phyloP scores from a whole-genome alignment of 2,113 vertebrate species.

The Oceanodroma tethys region DNA sequence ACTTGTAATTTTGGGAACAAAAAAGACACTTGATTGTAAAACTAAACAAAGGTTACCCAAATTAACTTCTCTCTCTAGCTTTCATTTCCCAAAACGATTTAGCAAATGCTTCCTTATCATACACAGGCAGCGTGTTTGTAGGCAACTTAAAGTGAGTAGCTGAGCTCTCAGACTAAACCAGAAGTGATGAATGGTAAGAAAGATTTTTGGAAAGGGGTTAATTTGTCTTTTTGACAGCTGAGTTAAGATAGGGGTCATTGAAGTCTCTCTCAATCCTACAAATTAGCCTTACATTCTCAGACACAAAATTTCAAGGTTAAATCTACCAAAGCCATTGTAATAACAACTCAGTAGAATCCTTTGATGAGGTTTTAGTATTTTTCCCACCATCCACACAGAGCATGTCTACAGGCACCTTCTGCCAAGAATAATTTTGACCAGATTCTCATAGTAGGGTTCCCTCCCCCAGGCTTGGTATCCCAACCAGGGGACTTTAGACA shows the following conservation, averaged over 20 bases:
- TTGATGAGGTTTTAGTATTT: neutral
- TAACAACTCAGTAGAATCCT: neutral
- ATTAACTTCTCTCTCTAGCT: neutral
- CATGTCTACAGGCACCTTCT: neutral
- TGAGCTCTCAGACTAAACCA: constrained; percentile 31
- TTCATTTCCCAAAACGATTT: neutral
- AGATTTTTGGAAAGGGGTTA: constrained; percentile 51
- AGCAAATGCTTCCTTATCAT: constrained; percentile 1
- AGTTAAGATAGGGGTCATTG: constrained; percentile 53
- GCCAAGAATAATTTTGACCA: neutral
- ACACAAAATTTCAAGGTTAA: constrained; percentile 42
- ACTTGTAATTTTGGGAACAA: neutral
- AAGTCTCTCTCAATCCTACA: constrained; percentile 35
- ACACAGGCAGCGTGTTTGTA: neutral
- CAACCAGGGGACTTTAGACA: neutral
- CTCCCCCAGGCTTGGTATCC: neutral
- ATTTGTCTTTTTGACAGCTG: constrained; percentile 70
- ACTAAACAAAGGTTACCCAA: neutral
- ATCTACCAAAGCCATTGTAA: neutral
- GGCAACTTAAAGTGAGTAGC: constrained; percentile 1
- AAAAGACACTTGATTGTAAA: neutral
- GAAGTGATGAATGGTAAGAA: constrained; percentile 67
- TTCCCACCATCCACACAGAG: neutral
- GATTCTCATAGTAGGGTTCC: neutral
- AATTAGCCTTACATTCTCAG: constrained; percentile 11